Conservation (phyloP, 2,113 vertebrate genomes). For the Patagioenas fasciata region DNA sequence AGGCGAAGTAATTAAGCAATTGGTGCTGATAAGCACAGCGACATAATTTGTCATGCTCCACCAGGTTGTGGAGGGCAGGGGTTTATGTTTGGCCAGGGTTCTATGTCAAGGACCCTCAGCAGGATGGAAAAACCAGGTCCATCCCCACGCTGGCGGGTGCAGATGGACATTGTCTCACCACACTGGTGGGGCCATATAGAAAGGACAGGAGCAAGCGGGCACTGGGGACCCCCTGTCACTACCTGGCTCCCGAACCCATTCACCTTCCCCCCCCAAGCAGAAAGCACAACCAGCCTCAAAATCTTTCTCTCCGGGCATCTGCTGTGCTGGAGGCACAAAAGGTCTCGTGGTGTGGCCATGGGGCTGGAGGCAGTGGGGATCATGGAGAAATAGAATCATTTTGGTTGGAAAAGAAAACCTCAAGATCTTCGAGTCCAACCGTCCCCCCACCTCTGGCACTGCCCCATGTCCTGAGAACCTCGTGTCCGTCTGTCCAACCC, state of each 20-base stretch:
- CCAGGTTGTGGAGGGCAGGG: background rate
- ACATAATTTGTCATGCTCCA: accelerated
- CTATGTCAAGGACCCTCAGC: accelerated
- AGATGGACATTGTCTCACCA: accelerated
- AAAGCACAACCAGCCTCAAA: too few relatives aligned
- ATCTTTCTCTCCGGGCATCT: too few relatives aligned
- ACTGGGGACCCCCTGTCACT: accelerated
- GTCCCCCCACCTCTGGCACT: too few relatives aligned
- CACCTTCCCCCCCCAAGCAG: too few relatives aligned
- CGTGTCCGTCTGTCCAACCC: too few relatives aligned
- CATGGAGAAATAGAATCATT: too few relatives aligned
- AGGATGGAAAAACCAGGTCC: background rate
- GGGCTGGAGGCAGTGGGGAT: background rate
- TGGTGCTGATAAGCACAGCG: accelerated
- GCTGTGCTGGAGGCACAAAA: too few relatives aligned
- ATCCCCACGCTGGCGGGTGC: accelerated
- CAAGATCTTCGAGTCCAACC: too few relatives aligned
- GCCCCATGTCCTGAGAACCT: too few relatives aligned
- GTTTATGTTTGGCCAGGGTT: background rate
- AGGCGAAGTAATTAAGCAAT: background rate
- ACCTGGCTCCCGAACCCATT: background rate
- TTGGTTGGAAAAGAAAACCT: too few relatives aligned
- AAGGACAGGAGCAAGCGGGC: background rate
- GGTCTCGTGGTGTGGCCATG: accelerated
- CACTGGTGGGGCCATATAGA: accelerated